phyloP scores from a whole-genome alignment of 1,140 invertebrate genomes.

The Neodiprion lecontei region DNA sequence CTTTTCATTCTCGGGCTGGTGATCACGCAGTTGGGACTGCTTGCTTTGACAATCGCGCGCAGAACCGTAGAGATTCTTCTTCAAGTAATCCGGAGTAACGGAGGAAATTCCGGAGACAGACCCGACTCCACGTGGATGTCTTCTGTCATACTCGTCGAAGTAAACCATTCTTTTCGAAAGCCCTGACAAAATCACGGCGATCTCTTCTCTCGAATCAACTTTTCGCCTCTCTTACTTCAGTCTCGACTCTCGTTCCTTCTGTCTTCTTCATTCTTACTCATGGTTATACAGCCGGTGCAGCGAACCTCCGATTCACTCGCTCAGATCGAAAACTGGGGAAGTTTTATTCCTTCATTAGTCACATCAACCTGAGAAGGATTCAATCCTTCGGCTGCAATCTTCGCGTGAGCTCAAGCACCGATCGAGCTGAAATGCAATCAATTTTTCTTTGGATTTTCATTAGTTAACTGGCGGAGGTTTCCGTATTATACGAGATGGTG shows the following conservation, averaged over 20 bases:
- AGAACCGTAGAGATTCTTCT: too few species aligned
- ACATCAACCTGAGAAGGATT: conserved; percentile 44
- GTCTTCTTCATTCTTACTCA: neutral
- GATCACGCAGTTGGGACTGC: too few species aligned
- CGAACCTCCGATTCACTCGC: neutral
- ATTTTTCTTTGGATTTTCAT: conserved; percentile 28
- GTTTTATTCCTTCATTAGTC: conserved; percentile 55
- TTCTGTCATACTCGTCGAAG: neutral
- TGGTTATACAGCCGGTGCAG: neutral
- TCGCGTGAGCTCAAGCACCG: conserved; percentile 11
- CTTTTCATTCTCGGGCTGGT: too few species aligned
- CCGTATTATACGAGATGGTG: neutral
- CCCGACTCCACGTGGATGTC: neutral
- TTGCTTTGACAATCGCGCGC: too few species aligned
- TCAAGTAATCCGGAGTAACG: too few species aligned
- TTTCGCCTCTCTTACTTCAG: neutral
- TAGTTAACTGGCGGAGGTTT: conserved; percentile 22
- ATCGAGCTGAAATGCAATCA: conserved; percentile 27
- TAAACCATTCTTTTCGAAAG: neutral
- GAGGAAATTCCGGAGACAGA: too few species aligned
- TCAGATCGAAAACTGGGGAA: conserved; percentile 12
- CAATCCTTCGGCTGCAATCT: conserved; percentile 36
- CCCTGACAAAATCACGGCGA: neutral
- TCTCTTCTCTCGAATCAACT: neutral
- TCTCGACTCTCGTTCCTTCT: neutral